Evolutionary conservation across 2,113 vertebrate genomes (phyloP).

Genomic region (Deroptyus accipitrinus): DNA sequence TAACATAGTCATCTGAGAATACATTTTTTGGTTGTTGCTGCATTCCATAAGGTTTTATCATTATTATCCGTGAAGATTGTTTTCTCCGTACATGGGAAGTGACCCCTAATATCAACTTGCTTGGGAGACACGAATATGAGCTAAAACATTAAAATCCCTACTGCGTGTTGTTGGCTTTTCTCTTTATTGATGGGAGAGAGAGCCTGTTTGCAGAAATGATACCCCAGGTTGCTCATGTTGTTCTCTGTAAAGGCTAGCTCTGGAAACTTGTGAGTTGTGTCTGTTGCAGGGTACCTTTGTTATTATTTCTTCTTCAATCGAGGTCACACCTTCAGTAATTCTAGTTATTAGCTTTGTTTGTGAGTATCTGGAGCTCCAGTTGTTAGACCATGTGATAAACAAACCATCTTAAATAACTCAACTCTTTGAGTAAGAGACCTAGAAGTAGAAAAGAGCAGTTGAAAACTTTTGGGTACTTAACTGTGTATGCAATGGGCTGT

Average conservation of each 20-base stretch:
- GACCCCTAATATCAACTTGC: slow-evolving; percentile 71
- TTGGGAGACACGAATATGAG: slow-evolving; percentile 66
- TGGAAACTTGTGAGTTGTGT: background rate
- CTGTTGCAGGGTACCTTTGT: background rate
- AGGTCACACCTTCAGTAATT: background rate
- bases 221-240: background rate
- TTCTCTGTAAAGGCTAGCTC: rapidly evolving
- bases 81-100: slow-evolving; percentile 82
- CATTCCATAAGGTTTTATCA: slow-evolving; percentile 87
- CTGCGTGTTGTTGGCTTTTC: background rate
- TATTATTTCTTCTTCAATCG: background rate
- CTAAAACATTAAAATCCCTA: slow-evolving; percentile 57
- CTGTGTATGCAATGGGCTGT: background rate
- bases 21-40: slow-evolving; percentile 83
- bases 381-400: background rate
- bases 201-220: background rate
- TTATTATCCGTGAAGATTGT: slow-evolving; percentile 81
- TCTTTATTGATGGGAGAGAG: background rate
- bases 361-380: background rate
- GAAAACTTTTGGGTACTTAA: background rate
- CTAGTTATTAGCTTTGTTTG: background rate
- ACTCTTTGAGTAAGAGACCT: background rate
- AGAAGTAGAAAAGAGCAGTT: background rate
- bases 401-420: background rate
- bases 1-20: slow-evolving; percentile 79